Base-by-base conservation (phyloP, 2,888 invertebrate genomes). In the Muschampia plurimacula region DNA sequence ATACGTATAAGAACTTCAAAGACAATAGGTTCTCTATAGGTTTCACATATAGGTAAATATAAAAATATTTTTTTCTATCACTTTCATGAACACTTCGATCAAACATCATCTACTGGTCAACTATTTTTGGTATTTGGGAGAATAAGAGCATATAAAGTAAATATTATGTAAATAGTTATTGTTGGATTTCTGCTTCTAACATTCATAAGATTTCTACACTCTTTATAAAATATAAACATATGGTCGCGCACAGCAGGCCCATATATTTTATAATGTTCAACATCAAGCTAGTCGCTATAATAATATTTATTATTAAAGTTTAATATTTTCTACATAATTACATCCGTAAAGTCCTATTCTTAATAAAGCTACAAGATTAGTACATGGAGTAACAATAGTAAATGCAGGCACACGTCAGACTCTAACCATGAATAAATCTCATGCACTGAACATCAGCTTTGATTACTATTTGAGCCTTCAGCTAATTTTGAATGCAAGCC, bases 61-160 rank as follows among this genome's bases (percentile, higher is more conserved):
- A 93, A 93, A 93, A 93, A 93, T 90, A 85, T 87, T 83, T 90
- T 49, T 86, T 81, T 87, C 86, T 93, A 93, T 92, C 92, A 93
- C 92, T 87, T 89, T 88, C 77, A 88, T 93, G 93, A 94, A 94
- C 93, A 94, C 93, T 89, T 93, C 81, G 83, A 87, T 90, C 89
- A 88, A 84, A 89, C 89, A 89, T 83, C 70, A 76, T 78, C 75
- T 84, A 87, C 84, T 91, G 91, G 91, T 92, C 91, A 83, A 82
- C 88, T 91, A 89, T 86, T 84, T 80, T 83, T 86, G 83, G 86
- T 88, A 86, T 83, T 76, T 74, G 74, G 77, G 75, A 76, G 75
- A 74, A 77, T 75, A 78, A 76, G 72, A 76, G 74, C 63, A 69
- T 66, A 62, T 72, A 60, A 68, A 71, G 74, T 74, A 75, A 76